These are phyloP conservation scores for Coregonus suidteri DNA, from an alignment of 2,797 vertebrate species.

Conservation along the genomic window DNA sequence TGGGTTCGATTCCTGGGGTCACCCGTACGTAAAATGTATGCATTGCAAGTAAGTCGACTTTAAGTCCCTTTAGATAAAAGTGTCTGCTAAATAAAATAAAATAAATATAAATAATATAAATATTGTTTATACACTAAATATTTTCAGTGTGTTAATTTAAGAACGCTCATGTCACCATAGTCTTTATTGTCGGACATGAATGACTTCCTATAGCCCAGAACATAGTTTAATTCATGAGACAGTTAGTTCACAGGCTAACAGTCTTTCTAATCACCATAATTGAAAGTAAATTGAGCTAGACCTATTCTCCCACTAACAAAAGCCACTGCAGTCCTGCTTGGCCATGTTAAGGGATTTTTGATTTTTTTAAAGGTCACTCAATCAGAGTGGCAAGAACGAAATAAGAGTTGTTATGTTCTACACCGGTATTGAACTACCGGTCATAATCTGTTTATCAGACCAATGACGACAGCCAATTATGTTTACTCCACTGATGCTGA, in stretches of 20 bases:
- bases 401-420: constrained; percentile 36
- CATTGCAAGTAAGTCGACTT: too few species aligned
- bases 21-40: too few species aligned
- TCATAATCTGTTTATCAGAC: constrained; percentile 55
- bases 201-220: too few species aligned
- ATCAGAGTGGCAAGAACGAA: constrained; percentile 41
- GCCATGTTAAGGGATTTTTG: too few species aligned
- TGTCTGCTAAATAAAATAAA: too few species aligned
- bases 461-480: constrained; percentile 34
- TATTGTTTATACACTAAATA: neutral
- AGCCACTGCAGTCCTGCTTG: too few species aligned
- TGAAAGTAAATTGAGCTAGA: constrained; percentile 6
- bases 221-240: neutral
- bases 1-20: too few species aligned
- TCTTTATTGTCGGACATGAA: too few species aligned
- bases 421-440: constrained; percentile 12
- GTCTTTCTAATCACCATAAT: too few species aligned
- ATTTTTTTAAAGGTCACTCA: neutral
- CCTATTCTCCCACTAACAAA: constrained; percentile 1
- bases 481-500: constrained; percentile 28
- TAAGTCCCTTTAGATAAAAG: too few species aligned
- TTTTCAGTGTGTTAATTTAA: neutral
- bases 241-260: too few species aligned
- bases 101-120: neutral
- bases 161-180: too few species aligned